Base-by-base conservation (phyloP, 2,113 vertebrate species). In the Notarius quadriscutis region DNA sequence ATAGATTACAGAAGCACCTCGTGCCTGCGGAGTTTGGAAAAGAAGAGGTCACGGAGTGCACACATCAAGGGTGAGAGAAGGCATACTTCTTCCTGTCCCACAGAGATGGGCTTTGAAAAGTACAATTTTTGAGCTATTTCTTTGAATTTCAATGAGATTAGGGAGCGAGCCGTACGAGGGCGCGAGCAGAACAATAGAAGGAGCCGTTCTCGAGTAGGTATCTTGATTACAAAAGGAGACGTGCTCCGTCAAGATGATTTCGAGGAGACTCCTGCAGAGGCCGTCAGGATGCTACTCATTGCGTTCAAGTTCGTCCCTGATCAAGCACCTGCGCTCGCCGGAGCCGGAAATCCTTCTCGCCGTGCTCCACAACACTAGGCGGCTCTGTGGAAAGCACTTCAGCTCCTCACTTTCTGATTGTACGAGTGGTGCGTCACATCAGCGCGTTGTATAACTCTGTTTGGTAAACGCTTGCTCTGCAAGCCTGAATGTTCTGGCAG, bases 121-220 rank as follows among this genome's bases (percentile, higher is more conserved):
- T 90, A 86, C 80, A 58, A 55, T 84, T 87, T 87, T 12, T 92
- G 93, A 93, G 92, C 7, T 88, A 88, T 91, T 88, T 88, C 84
- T 83, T 71, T 89, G 94, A 94, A 94, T 94, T 93, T 92, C 92
- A 92, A 95, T 94, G 93, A 94, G 94, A 94, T 77, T 65, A 85
- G 84, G 67, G 87, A 77, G 86, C 65, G 63, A 30, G 78, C 22
- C 27, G 22, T 10, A 58, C 30, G 20, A 58, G 55, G 53, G 71
- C 79, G 87, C 90, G 92, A 92, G 92, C 90, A 88, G 91, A 93
- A 93, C 91, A 94, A 94, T 94, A 92, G 93, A 91, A 88, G 92
- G 90, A 92, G 92, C 91, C 87, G 91, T 58, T 84, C 92, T 89
- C 82, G 7, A 89, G 89, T 89, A 89, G 81, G 87, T 89, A 74